These are phyloP conservation scores for Omphaloscelis lunosa DNA, from an alignment of 2,888 invertebrate species.

Conservation along the genomic window DNA sequence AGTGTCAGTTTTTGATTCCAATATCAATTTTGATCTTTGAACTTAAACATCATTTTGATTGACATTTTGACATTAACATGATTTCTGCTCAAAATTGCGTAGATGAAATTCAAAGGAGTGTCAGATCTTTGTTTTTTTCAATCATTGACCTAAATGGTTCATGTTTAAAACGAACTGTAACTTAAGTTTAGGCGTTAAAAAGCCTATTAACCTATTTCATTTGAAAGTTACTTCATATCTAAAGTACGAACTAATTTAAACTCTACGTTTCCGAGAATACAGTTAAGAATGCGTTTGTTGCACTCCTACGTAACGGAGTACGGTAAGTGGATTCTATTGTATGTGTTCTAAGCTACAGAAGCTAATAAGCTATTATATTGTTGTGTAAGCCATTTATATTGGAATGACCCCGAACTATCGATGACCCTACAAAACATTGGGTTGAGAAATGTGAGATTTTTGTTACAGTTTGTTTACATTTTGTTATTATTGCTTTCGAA, in stretches of 20 bases:
- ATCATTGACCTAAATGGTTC: slow-evolving; percentile 81
- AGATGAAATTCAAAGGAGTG: slow-evolving; percentile 38
- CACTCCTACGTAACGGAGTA: slow-evolving; percentile 67
- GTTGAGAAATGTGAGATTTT: slow-evolving; percentile 57
- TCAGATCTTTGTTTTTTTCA: slow-evolving; percentile 60
- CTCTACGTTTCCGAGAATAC: slow-evolving; percentile 55
- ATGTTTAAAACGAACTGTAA: slow-evolving; percentile 83
- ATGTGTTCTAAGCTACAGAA: slow-evolving; percentile 69
- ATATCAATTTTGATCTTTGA: slow-evolving; percentile 57
- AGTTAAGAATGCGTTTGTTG: slow-evolving; percentile 43
- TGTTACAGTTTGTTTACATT: slow-evolving; percentile 20
- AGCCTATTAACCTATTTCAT: slow-evolving; percentile 89
- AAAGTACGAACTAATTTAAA: slow-evolving; percentile 56
- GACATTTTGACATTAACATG: slow-evolving; percentile 63
- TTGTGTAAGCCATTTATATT: slow-evolving; percentile 63
- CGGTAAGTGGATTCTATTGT: slow-evolving; percentile 74
- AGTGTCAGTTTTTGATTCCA: slow-evolving; percentile 32
- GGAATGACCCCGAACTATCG: slow-evolving; percentile 63
- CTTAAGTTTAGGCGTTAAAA: slow-evolving; percentile 87
- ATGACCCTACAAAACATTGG: slow-evolving; percentile 55
- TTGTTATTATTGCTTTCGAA: background rate
- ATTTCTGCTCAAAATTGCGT: slow-evolving; percentile 56
- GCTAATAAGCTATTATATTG: slow-evolving; percentile 69
- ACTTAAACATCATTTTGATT: slow-evolving; percentile 52
- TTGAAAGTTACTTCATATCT: slow-evolving; percentile 82